Conservation (phyloP, 2,888 invertebrate species). For the Isotomurus palustris region DNA sequence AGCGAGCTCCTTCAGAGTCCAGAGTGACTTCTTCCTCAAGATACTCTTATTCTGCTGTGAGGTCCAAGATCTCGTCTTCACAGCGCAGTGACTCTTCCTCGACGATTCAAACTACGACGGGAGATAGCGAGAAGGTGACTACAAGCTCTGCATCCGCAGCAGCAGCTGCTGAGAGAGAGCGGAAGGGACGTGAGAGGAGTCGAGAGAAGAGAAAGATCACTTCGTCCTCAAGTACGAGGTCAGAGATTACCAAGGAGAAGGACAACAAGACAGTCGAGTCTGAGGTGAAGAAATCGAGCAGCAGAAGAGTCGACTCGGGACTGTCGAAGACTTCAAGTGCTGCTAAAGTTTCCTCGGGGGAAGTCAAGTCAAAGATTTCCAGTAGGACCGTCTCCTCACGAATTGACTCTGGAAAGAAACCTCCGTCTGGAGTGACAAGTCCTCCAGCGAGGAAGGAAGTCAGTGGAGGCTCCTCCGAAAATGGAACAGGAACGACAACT, state of each 20-base stretch:
- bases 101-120: conserved; percentile 8
- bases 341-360: conserved; percentile 39
- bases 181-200: conserved; percentile 3
- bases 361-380: conserved; percentile 48
- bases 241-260: conserved; percentile 13
- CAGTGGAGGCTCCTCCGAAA: neutral
- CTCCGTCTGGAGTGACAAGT: neutral
- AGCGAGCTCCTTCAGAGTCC: conserved; percentile 23
- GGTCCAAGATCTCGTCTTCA: conserved; percentile 9
- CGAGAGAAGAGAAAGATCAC: conserved; percentile 12
- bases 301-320: conserved; percentile 3
- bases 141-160: no score
- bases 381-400: conserved; percentile 52
- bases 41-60: neutral
- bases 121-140: neutral
- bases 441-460: neutral
- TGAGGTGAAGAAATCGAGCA: conserved; percentile 6
- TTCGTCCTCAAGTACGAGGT: conserved; percentile 6
- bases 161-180: neutral
- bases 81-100: conserved; percentile 13
- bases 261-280: conserved; percentile 11
- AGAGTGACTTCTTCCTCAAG: conserved; percentile 17
- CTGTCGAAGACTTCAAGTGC: conserved; percentile 21
- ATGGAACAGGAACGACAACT: neutral
- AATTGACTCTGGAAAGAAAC: neutral